Percentiles rank a stretch among this genome's conserved stretches.
Conservation (phyloP, 2,113 vertebrate species). For the Chrysochloris asiatica region DNA sequence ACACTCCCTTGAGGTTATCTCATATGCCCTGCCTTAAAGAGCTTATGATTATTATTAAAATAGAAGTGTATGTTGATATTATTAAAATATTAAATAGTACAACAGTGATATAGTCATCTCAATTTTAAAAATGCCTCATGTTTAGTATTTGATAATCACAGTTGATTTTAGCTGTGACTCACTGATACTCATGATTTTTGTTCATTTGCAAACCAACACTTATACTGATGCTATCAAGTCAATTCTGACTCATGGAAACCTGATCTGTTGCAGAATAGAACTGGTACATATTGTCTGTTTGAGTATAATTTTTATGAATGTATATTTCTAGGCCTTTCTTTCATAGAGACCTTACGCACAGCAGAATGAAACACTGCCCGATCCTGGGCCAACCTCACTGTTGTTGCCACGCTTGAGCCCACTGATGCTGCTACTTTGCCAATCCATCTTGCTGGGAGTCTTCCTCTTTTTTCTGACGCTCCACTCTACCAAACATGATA, state of each 20-base stretch:
- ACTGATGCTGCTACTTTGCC: too few species aligned
- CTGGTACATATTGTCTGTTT: neutral
- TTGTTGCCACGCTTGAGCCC: too few species aligned
- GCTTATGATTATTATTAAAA: neutral
- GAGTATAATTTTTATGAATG: neutral
- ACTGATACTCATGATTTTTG: neutral
- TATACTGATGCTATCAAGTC: neutral
- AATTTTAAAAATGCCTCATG: neutral
- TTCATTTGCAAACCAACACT: neutral
- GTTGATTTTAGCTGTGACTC: neutral
- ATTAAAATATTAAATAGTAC: too few species aligned
- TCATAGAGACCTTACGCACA: neutral
- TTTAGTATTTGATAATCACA: constrained; percentile 32
- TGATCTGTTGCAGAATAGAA: neutral
- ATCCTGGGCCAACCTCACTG: neutral
- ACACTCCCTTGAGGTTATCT: neutral
- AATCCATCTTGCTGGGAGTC: too few species aligned
- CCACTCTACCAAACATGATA: too few species aligned
- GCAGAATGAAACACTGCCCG: neutral
- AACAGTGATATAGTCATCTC: neutral
- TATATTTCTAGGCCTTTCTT: neutral
- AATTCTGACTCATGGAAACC: neutral
- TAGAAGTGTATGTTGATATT: too few species aligned
- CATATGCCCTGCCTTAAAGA: neutral
- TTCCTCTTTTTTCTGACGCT: too few species aligned